Evolutionary conservation across 1,140 invertebrate species (phyloP).

Genomic region (Conus betulinus): DNA sequence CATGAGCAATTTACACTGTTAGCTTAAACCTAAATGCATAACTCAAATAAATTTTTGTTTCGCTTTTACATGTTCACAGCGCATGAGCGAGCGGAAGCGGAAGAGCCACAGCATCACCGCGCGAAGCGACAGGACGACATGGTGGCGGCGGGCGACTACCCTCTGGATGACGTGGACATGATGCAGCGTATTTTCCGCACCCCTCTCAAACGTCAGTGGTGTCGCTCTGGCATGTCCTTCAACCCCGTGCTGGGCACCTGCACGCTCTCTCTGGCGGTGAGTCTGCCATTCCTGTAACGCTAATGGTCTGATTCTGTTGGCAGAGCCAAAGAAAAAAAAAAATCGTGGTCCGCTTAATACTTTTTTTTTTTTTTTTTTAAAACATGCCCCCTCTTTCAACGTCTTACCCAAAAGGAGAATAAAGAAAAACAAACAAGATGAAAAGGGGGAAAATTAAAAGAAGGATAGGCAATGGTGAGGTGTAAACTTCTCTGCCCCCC

Average conservation of each 20-base stretch:
- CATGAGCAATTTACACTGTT: too few relatives aligned
- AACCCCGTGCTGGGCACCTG: conserved; percentile 44
- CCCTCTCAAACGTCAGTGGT: conserved; percentile 42
- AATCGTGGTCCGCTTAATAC: too few relatives aligned
- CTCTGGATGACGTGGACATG: conserved; percentile 17
- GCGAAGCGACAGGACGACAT: neutral
- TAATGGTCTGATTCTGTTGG: neutral
- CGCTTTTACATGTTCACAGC: neutral
- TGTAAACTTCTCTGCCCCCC: too few relatives aligned
- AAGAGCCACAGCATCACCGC: neutral
- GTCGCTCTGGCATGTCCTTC: conserved; percentile 42
- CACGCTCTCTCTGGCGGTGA: conserved; percentile 39
- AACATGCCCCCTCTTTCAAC: too few relatives aligned
- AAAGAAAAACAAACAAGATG: too few relatives aligned
- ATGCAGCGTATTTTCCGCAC: conserved; percentile 28
- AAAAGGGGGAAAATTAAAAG: too few relatives aligned
- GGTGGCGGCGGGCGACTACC: neutral
- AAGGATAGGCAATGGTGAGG: too few relatives aligned
- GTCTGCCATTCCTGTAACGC: neutral
- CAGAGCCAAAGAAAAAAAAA: too few relatives aligned
- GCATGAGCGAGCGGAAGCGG: neutral
- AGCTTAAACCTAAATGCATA: too few relatives aligned
- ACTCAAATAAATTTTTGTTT: neutral
- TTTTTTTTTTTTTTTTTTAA: too few relatives aligned
- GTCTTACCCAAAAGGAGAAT: too few relatives aligned